These are phyloP conservation scores for Pseudotriccus pelzelni DNA, from an alignment of 2,797 vertebrate species.

Conservation along the genomic window DNA sequence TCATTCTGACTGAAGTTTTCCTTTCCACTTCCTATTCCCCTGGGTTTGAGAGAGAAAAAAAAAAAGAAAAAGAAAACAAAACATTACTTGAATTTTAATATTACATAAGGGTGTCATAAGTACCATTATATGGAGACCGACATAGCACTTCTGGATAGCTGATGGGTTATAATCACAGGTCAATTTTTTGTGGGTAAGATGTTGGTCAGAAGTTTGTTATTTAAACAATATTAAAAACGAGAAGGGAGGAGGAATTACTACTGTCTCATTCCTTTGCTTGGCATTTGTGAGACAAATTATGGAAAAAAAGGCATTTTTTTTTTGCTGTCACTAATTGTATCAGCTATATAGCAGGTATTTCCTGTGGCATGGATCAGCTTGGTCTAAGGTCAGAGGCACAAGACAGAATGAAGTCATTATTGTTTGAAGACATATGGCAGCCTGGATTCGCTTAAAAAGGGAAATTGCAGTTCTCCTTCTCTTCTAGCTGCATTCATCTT, in stretches of 20 bases:
- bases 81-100: neutral
- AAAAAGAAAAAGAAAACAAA: neutral
- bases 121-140: neutral
- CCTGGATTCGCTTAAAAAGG: neutral
- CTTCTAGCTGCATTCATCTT: neutral
- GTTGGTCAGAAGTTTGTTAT: neutral
- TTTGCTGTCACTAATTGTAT: neutral
- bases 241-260: neutral
- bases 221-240: neutral
- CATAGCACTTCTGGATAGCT: neutral
- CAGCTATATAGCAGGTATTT: neutral
- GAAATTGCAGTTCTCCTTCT: neutral
- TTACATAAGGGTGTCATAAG: neutral
- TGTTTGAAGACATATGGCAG: neutral
- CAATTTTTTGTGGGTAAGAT: neutral
- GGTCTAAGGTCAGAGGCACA: neutral
- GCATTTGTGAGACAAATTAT: neutral
- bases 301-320: neutral
- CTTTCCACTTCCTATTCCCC: neutral
- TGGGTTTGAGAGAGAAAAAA: neutral
- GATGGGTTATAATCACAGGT: neutral
- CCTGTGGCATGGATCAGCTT: neutral
- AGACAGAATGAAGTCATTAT: neutral
- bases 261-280: neutral
- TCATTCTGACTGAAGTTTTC: constrained; percentile 38